Conservation (phyloP, 2,797 vertebrate species). For the Salmo trutta region DNA sequence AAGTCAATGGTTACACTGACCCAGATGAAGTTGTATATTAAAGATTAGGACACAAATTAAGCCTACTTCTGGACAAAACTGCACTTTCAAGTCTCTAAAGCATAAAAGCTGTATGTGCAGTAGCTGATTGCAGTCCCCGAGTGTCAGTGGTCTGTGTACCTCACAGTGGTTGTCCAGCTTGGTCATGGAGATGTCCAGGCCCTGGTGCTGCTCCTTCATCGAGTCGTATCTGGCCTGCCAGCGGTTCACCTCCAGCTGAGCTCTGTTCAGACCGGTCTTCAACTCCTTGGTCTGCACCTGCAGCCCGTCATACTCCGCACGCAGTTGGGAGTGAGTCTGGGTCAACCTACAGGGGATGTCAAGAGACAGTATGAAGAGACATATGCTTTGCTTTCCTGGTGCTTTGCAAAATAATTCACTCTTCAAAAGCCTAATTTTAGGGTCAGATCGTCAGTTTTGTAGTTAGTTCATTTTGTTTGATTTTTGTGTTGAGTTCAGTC, state of each 20-base stretch:
- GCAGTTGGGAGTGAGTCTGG: slow-evolving; percentile 80
- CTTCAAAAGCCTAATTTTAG: background rate
- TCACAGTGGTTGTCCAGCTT: slow-evolving; percentile 96
- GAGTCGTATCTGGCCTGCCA: slow-evolving; percentile 86
- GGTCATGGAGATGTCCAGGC: slow-evolving; percentile 89
- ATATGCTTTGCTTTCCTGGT: background rate
- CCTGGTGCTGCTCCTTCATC: slow-evolving; percentile 89
- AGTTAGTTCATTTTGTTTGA: background rate
- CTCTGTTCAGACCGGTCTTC: slow-evolving; percentile 82
- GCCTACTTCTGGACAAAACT: too few relatives aligned
- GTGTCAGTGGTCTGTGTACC: slow-evolving; percentile 64
- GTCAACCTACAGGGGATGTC: slow-evolving; percentile 72
- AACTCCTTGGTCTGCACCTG: slow-evolving; percentile 86
- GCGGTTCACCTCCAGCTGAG: slow-evolving; percentile 84
- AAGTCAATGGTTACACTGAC: too few relatives aligned
- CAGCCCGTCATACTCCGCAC: slow-evolving; percentile 82
- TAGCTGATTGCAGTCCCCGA: background rate
- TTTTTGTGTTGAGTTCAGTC: background rate
- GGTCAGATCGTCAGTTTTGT: background rate
- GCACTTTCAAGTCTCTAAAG: too few relatives aligned
- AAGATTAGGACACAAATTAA: too few relatives aligned
- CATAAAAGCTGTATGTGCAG: background rate
- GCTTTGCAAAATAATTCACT: background rate
- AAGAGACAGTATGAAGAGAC: background rate
- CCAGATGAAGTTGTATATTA: too few relatives aligned